These are phyloP conservation scores for Paracanthobrama guichenoti DNA, from an alignment of 2,113 vertebrate species.

Conservation along the genomic window DNA sequence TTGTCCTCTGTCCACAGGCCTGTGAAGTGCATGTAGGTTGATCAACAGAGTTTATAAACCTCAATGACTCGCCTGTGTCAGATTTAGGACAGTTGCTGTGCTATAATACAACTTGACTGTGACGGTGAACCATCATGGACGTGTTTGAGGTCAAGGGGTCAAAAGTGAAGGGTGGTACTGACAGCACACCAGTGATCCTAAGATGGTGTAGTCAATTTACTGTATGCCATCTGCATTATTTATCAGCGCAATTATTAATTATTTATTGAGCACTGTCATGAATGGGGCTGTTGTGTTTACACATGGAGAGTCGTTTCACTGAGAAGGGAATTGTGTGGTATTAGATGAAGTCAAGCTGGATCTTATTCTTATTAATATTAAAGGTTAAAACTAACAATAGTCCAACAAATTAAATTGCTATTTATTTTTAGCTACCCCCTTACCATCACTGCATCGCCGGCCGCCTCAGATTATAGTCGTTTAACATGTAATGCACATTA, in stretches of 20 bases:
- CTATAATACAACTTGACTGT: no score
- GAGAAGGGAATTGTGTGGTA: conserved; percentile 26
- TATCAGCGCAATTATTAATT: conserved; percentile 34
- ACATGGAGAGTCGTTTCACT: conserved; percentile 3
- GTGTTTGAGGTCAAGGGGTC: neutral
- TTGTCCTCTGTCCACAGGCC: conserved; percentile 1
- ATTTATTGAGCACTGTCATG: conserved; percentile 42
- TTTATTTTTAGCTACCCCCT: no score
- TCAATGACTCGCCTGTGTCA: neutral
- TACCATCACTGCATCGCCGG: no score
- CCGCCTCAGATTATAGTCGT: no score
- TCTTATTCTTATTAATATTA: conserved; percentile 10
- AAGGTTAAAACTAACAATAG: no score
- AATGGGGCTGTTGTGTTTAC: conserved; percentile 34
- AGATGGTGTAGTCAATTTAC: conserved; percentile 16
- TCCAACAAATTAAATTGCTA: no score
- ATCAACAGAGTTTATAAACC: neutral
- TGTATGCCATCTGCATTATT: conserved; percentile 41
- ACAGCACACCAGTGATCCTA: neutral
- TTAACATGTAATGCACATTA: no score
- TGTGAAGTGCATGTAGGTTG: conserved; percentile 28
- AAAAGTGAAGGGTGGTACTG: neutral
- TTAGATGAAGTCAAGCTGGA: conserved; percentile 24
- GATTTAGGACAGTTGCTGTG: no score
- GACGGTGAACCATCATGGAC: neutral